Evolutionary conservation across 2,888 invertebrate genomes (phyloP).

Genomic region (Chironomus tentans): DNA sequence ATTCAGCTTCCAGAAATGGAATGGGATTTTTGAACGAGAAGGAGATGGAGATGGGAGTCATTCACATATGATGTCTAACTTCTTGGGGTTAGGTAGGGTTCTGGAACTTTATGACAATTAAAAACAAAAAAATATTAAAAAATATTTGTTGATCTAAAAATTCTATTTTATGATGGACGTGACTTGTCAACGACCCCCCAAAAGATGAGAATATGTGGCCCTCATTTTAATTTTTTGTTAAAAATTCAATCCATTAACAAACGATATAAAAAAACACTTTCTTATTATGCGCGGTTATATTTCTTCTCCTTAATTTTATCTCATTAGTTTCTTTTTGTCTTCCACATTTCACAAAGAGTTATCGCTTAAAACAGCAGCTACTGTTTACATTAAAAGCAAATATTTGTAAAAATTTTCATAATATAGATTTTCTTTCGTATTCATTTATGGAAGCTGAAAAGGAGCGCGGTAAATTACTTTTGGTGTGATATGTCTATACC

Average conservation of each 20-base stretch:
- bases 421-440: conserved; percentile 16
- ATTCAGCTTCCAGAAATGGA: background rate
- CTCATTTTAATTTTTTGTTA: conserved; percentile 24
- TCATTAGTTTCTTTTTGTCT: conserved; percentile 18
- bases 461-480: conserved; percentile 6
- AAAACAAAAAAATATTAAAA: no score
- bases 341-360: background rate
- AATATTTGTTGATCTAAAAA: no score
- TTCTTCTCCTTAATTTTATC: conserved; percentile 16
- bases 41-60: background rate
- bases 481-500: background rate
- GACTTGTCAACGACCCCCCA: no score
- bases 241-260: conserved; percentile 25
- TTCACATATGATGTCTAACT: background rate
- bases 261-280: conserved; percentile 26
- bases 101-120: no score
- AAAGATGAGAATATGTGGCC: background rate
- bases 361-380: conserved; percentile 26
- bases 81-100: no score
- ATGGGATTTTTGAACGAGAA: background rate
- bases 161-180: no score
- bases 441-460: conserved; percentile 13
- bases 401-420: conserved; percentile 21
- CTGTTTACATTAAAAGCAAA: conserved; percentile 27
- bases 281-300: background rate